Percentiles rank a stretch among this genome's conserved stretches.
Conservation (phyloP, 2,113 vertebrate genomes). For the Lethenteron reissneri region DNA sequence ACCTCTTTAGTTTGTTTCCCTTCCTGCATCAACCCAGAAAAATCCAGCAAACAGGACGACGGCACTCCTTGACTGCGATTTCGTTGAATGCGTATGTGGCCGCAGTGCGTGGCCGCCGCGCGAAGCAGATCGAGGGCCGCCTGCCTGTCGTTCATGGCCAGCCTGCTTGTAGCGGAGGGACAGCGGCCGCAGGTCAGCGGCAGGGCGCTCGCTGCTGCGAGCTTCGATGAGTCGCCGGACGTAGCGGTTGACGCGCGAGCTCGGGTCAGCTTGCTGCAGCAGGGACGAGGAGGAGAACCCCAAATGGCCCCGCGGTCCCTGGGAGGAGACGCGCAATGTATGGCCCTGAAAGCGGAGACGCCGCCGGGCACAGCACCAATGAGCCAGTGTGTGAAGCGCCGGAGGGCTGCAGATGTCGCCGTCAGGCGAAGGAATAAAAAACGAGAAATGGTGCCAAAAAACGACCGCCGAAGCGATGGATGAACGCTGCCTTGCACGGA, state of each 20-base stretch:
- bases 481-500: too few relatives aligned
- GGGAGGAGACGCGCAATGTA: conserved; percentile 67
- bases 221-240: conserved; percentile 82
- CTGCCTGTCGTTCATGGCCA: conserved; percentile 66
- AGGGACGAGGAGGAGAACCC: conserved; percentile 41
- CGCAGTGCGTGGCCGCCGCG: neutral
- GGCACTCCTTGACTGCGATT: too few relatives aligned
- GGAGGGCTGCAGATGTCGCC: too few relatives aligned
- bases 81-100: too few relatives aligned
- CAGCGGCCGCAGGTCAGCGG: conserved; percentile 64
- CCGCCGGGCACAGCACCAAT: too few relatives aligned
- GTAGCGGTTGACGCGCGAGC: conserved; percentile 86
- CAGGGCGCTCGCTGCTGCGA: conserved; percentile 76
- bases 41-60: too few relatives aligned
- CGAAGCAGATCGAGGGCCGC: neutral
- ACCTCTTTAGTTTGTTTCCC: too few relatives aligned
- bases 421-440: too few relatives aligned
- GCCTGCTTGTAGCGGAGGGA: conserved; percentile 70
- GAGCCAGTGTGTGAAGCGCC: too few relatives aligned
- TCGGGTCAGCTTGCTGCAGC: conserved; percentile 46
- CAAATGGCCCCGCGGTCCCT: conserved; percentile 70
- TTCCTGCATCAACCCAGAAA: too few relatives aligned
- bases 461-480: too few relatives aligned
- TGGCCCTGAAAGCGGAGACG: conserved; percentile 33
- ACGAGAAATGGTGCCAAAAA: too few relatives aligned